phyloP scores from a whole-genome alignment of 2,797 vertebrate species.

The Bryconaethiops microstoma region DNA sequence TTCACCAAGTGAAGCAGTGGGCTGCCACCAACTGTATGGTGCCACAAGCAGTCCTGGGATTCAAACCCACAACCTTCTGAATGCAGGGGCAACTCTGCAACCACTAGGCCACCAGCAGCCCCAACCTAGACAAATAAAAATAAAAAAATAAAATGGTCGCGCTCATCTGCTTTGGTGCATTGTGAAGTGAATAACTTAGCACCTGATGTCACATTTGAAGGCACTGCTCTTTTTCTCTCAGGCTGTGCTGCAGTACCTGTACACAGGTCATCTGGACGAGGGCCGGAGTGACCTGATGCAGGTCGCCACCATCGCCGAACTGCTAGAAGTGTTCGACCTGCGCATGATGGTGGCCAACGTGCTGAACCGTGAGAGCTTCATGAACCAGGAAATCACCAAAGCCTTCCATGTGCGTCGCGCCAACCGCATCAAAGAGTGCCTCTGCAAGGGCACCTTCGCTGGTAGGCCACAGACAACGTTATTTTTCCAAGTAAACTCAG shows the following conservation, averaged over 20 bases:
- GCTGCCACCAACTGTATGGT: too few relatives aligned
- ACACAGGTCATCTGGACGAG: conserved; percentile 86
- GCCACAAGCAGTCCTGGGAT: too few relatives aligned
- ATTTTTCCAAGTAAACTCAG: conserved; percentile 40
- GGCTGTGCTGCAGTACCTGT: conserved; percentile 87
- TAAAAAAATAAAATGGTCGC: not conserved
- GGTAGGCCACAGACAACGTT: conserved; percentile 70
- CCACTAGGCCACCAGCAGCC: too few relatives aligned
- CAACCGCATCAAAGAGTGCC: conserved; percentile 92
- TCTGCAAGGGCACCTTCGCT: conserved; percentile 86
- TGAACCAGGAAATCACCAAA: conserved; percentile 96
- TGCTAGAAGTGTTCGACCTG: conserved; percentile 91
- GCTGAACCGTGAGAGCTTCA: conserved; percentile 92
- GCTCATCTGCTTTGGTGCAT: not conserved
- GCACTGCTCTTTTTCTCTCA: conserved; percentile 51
- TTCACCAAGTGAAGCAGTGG: too few relatives aligned
- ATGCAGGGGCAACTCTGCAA: too few relatives aligned
- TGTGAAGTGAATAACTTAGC: not conserved
- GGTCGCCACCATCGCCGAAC: conserved; percentile 90
- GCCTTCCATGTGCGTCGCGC: conserved; percentile 91
- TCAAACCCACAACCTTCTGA: too few relatives aligned
- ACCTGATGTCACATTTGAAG: not conserved
- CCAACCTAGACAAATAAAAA: too few relatives aligned
- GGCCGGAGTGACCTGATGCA: conserved; percentile 82
- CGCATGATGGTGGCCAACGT: conserved; percentile 95